Evolutionary conservation across 2,888 invertebrate species (phyloP).

Genomic region (Phragmatobia fuliginosa): DNA sequence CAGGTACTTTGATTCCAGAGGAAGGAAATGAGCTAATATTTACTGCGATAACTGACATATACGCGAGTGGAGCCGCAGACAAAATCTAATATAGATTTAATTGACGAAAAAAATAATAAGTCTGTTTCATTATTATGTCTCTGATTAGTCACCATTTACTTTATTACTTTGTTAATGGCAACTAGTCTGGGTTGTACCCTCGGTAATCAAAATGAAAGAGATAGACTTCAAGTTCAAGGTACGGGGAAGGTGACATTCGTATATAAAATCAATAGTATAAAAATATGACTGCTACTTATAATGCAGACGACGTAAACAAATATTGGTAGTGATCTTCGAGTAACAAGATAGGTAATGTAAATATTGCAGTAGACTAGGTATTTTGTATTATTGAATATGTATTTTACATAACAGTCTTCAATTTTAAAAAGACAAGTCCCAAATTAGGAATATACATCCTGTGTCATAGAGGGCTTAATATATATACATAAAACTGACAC

Average conservation of each 20-base stretch:
- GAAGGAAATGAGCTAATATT: too few relatives aligned
- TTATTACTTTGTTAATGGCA: constrained; percentile 1
- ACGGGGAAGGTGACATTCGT: constrained; percentile 27
- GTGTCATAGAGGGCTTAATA: too few relatives aligned
- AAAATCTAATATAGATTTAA: too few relatives aligned
- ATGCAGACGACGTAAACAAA: not conserved
- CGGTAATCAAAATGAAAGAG: constrained; percentile 10
- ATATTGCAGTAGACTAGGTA: not conserved
- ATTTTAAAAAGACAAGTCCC: too few relatives aligned
- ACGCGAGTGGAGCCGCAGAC: too few relatives aligned
- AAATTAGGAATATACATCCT: too few relatives aligned
- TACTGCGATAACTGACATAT: too few relatives aligned
- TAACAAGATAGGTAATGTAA: not conserved
- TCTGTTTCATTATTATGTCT: not conserved
- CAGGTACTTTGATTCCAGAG: too few relatives aligned
- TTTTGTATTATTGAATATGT: not conserved
- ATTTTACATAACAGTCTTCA: not conserved
- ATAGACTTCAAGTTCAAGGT: constrained; percentile 18
- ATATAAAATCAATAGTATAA: constrained; percentile 8
- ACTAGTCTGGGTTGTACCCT: constrained; percentile 15
- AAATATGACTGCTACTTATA: not conserved
- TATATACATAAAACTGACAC: too few relatives aligned
- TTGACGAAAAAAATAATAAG: too few relatives aligned
- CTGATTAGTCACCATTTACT: not conserved
- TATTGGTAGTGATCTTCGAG: not conserved